These are phyloP conservation scores for Drosophila meridiana DNA, from an alignment of 2,888 invertebrate genomes.

Conservation along the genomic window DNA sequence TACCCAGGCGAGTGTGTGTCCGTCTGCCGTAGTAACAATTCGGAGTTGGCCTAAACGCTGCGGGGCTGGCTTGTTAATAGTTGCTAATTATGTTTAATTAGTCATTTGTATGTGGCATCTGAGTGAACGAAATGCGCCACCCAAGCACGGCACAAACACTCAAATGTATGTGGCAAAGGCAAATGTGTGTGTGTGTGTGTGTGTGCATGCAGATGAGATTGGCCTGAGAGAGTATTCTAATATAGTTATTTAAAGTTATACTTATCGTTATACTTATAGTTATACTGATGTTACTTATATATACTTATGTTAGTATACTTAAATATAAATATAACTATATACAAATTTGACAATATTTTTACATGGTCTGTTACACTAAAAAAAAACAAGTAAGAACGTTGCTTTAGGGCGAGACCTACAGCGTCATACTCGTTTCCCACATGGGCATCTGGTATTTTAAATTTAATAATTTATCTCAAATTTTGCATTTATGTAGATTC, in stretches of 20 bases:
- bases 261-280: neutral
- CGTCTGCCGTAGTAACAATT: constrained; percentile 65
- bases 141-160: constrained; percentile 1
- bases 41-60: constrained; percentile 32
- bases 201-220: neutral
- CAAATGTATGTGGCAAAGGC: neutral
- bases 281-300: neutral
- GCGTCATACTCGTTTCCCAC: no score
- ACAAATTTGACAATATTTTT: no score
- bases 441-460: no score
- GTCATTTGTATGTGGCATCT: constrained; percentile 57
- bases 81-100: constrained; percentile 81
- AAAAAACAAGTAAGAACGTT: no score
- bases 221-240: neutral
- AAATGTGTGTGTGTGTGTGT: neutral
- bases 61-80: constrained; percentile 58
- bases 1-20: constrained; percentile 53
- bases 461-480: no score
- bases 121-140: constrained; percentile 21
- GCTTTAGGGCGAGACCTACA: no score
- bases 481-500: no score
- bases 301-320: neutral
- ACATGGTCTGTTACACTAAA: no score
- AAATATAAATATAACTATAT: neutral
- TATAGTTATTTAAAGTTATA: no score